These are phyloP conservation scores for Xestoiulus laeticollis DNA, from an alignment of 2,888 invertebrate species.

Conservation along the genomic window DNA sequence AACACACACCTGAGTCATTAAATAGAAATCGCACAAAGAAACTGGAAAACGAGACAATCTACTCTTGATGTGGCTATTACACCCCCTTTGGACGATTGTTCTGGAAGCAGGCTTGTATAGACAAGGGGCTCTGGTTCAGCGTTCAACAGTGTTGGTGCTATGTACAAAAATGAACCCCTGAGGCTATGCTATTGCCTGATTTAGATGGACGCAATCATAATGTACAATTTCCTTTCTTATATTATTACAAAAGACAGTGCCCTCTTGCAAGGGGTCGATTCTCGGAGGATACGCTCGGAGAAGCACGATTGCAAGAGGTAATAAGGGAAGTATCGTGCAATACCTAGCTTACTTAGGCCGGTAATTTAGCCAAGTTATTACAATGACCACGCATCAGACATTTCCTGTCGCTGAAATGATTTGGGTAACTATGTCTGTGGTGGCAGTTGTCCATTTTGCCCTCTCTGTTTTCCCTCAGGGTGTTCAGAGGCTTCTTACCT, in stretches of 20 bases:
- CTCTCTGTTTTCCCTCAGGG: neutral
- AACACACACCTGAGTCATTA: conserved; percentile 20
- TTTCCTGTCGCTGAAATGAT: conserved; percentile 20
- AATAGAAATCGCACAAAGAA: neutral
- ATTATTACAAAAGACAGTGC: conserved; percentile 20
- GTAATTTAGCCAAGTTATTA: conserved; percentile 23
- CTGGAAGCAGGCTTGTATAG: conserved; percentile 4
- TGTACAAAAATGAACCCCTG: neutral
- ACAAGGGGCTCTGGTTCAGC: conserved; percentile 2
- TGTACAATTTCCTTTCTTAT: conserved; percentile 22
- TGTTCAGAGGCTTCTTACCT: neutral
- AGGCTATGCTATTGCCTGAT: conserved; percentile 1
- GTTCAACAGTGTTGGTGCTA: neutral
- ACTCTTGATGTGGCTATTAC: conserved; percentile 10
- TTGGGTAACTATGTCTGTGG: conserved; percentile 19
- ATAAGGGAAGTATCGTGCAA: neutral
- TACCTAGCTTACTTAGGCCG: conserved; percentile 10
- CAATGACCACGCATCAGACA: conserved; percentile 3
- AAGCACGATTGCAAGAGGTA: conserved; percentile 10
- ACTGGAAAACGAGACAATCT: neutral
- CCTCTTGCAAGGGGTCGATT: neutral
- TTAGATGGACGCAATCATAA: conserved; percentile 22
- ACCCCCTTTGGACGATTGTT: conserved; percentile 17
- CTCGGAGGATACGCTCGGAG: neutral
- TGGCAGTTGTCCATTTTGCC: conserved; percentile 5